Conservation (phyloP, 2,888 invertebrate species). For the Vesta saturnalis region DNA sequence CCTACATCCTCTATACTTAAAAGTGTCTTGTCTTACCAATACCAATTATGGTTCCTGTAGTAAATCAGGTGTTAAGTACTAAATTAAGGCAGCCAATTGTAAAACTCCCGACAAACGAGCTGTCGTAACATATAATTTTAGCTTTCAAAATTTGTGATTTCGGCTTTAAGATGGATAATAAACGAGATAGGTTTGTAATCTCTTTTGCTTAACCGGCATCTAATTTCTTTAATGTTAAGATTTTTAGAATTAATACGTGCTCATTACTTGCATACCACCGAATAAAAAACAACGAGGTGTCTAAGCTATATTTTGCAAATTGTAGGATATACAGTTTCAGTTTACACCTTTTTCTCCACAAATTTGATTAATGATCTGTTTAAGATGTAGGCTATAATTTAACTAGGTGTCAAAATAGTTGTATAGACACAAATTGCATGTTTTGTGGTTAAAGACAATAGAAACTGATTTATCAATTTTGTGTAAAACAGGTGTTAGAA, state of each 20-base stretch:
- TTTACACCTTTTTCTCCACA: background rate
- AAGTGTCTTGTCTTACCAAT: conserved; percentile 6
- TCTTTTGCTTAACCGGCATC: conserved; percentile 1
- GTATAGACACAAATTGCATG: background rate
- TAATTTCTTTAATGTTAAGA: background rate
- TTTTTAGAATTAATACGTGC: background rate
- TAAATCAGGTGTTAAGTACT: conserved; percentile 60
- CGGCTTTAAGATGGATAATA: conserved; percentile 39
- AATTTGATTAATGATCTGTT: conserved; percentile 1
- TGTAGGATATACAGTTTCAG: conserved; percentile 1
- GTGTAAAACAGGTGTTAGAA: too few relatives aligned
- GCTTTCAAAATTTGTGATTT: conserved; percentile 49
- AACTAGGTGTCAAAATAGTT: background rate
- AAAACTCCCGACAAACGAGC: conserved; percentile 61
- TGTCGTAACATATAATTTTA: conserved; percentile 58
- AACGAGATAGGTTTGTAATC: conserved; percentile 15
- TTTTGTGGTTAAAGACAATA: background rate
- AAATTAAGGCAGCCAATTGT: conserved; percentile 41
- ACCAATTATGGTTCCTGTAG: conserved; percentile 31
- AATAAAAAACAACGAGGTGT: background rate
- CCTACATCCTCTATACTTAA: background rate
- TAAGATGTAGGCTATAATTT: background rate
- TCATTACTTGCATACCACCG: background rate
- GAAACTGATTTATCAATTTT: background rate
- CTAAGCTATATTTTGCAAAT: background rate